Conservation (phyloP, 2,797 vertebrate species). For the Falco novaeseelandiae region DNA sequence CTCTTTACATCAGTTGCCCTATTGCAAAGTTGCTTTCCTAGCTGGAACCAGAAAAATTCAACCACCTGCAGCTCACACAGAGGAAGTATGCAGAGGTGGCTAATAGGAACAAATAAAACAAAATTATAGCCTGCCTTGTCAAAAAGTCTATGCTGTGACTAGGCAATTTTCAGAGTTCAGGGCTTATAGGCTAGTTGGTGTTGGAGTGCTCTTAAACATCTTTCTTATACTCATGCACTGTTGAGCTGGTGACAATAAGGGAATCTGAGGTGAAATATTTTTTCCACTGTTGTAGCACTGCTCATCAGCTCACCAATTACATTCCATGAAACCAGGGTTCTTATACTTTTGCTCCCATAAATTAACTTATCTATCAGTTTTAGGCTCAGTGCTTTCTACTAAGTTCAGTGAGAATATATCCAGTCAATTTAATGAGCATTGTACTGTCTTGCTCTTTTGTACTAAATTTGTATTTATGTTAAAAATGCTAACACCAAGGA, state of each 20-base stretch:
- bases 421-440: not conserved
- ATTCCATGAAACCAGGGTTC: not conserved
- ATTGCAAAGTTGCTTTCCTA: not conserved
- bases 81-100: not conserved
- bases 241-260: not conserved
- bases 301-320: not conserved
- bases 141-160: not conserved
- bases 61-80: not conserved
- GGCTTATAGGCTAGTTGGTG: not conserved
- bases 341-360: not conserved
- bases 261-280: not conserved
- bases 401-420: not conserved
- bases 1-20: not conserved
- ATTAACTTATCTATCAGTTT: not conserved
- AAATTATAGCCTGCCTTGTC: not conserved
- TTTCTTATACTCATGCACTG: not conserved
- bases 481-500: not conserved
- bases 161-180: not conserved
- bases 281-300: not conserved
- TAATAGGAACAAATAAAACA: not conserved
- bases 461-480: not conserved
- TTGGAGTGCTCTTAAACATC: not conserved
- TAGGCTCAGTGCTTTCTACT: not conserved
- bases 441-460: not conserved
- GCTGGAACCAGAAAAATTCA: not conserved